These are phyloP conservation scores for Erpetoichthys calabaricus DNA, from an alignment of 2,797 vertebrate genomes.

Conservation along the genomic window DNA sequence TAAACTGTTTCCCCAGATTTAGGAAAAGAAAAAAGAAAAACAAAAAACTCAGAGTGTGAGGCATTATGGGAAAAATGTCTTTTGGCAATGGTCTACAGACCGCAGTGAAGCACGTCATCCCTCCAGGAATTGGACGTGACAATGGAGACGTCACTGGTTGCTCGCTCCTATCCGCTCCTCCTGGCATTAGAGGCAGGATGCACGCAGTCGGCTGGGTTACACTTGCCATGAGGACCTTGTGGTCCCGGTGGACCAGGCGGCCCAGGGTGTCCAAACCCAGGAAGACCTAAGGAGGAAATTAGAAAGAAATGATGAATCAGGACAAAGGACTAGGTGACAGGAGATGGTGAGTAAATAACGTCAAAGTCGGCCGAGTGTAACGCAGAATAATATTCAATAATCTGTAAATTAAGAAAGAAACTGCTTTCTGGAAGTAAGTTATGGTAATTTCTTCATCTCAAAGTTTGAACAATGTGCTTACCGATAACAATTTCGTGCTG, in stretches of 20 bases:
- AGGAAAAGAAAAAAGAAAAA: conserved; percentile 27
- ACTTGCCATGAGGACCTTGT: conserved; percentile 64
- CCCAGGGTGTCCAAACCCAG: conserved; percentile 45
- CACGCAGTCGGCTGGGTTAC: conserved; percentile 69
- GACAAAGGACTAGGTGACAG: conserved; percentile 2
- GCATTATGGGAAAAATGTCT: conserved; percentile 9
- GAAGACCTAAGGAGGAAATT: conserved; percentile 33
- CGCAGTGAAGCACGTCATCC: conserved; percentile 23
- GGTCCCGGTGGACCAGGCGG: conserved; percentile 54
- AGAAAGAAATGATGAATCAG: conserved; percentile 7
- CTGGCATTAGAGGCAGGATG: conserved; percentile 41
- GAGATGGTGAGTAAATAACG: no score
- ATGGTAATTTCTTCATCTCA: no score
- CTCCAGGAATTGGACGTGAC: conserved; percentile 19
- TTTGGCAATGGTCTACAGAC: conserved; percentile 24
- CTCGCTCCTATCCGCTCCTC: conserved; percentile 24
- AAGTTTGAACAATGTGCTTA: no score
- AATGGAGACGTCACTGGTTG: conserved; percentile 9
- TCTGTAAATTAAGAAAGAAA: no score
- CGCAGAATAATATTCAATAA: background rate
- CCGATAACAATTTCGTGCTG: no score
- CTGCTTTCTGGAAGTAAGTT: no score
- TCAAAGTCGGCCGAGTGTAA: no score
- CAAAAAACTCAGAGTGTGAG: conserved; percentile 11
- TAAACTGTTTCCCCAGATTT: background rate